Conservation (phyloP, 1,140 invertebrate genomes). For the Maniola jurtina region DNA sequence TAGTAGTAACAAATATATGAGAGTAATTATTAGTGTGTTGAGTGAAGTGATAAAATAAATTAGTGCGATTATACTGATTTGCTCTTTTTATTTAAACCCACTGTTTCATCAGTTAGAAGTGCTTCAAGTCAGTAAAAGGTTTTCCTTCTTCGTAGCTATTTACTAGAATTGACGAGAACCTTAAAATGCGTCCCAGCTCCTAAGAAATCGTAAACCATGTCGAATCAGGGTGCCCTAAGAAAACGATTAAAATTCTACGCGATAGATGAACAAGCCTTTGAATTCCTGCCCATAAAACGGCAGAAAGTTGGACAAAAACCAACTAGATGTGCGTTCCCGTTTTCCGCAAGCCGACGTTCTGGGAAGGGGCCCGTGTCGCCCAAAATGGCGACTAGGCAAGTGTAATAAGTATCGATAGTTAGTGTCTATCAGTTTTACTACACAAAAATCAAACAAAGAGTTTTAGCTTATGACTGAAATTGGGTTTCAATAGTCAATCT, state of each 20-base stretch:
- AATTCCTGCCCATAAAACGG: conserved; percentile 33
- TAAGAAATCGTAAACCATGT: conserved; percentile 28
- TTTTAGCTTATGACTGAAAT: too few species aligned
- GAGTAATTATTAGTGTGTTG: too few species aligned
- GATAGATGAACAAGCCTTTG: conserved; percentile 24
- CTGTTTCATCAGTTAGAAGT: too few species aligned
- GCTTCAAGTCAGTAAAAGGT: background rate
- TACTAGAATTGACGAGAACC: background rate
- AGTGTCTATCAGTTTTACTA: too few species aligned
- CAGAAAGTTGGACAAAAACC: conserved; percentile 28
- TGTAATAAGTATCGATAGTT: too few species aligned
- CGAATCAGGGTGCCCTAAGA: conserved; percentile 26
- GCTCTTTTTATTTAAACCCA: too few species aligned
- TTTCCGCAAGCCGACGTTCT: conserved; percentile 34
- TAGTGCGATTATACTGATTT: too few species aligned
- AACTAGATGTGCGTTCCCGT: conserved; percentile 35
- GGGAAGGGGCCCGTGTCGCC: conserved; percentile 27
- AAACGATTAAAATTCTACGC: conserved; percentile 33
- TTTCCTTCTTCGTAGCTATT: background rate
- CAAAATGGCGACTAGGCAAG: conserved; percentile 19
- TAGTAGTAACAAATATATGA: too few species aligned
- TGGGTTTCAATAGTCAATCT: too few species aligned
- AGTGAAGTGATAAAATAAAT: too few species aligned
- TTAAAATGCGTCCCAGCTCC: conserved; percentile 4
- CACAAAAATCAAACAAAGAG: too few species aligned